phyloP scores from a whole-genome alignment of 2,888 invertebrate species.

The Cataglyphis rosenhaueri region DNA sequence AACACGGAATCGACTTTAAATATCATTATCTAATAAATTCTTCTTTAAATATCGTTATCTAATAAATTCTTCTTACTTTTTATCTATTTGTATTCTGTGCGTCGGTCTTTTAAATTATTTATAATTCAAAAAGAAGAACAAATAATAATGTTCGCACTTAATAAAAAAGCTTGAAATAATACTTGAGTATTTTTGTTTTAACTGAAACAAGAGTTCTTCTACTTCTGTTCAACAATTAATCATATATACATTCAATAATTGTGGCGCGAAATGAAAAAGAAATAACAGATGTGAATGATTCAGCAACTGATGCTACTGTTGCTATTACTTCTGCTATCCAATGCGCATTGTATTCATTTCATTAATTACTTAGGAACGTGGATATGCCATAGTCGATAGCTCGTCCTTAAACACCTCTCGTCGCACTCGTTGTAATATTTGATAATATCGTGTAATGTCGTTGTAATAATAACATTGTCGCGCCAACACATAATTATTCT shows the following conservation, averaged over 20 bases:
- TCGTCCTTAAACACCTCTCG: conserved; percentile 42
- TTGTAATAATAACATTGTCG: background rate
- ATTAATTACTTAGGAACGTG: conserved; percentile 66
- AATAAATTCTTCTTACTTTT: background rate
- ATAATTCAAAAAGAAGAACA: background rate
- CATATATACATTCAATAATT: background rate
- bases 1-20: background rate
- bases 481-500: background rate
- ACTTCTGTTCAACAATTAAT: background rate
- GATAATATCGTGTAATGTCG: background rate
- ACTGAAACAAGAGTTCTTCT: conserved; percentile 1
- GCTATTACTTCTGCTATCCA: conserved; percentile 20
- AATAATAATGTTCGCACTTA: background rate
- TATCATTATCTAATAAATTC: background rate
- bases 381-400: conserved; percentile 51
- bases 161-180: background rate
- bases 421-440: conserved; percentile 27
- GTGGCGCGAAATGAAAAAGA: background rate
- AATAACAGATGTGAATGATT: conserved; percentile 18
- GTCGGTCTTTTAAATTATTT: conserved; percentile 10
- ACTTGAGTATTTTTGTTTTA: background rate
- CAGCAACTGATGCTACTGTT: background rate
- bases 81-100: background rate
- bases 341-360: conserved; percentile 71
- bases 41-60: background rate